Conservation (phyloP, 1,140 invertebrate genomes). For the Musca vetustissima region DNA sequence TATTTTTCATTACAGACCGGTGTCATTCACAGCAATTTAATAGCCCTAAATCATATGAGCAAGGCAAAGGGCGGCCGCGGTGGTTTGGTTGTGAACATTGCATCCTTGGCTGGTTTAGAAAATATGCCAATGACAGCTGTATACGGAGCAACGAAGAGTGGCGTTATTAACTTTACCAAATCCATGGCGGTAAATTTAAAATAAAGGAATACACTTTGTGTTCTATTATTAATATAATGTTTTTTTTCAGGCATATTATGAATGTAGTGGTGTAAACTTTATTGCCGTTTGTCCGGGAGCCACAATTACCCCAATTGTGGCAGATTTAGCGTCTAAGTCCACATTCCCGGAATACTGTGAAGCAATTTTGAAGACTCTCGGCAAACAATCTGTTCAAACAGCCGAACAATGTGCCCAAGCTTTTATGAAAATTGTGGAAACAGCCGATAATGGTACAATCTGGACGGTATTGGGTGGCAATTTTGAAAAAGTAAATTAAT, state of each 20-base stretch:
- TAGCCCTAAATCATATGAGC: slow-evolving; percentile 51
- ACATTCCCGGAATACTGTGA: too few relatives aligned
- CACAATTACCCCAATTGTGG: slow-evolving; percentile 38
- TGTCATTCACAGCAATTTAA: slow-evolving; percentile 19
- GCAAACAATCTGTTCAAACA: slow-evolving; percentile 34
- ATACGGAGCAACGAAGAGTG: slow-evolving; percentile 55
- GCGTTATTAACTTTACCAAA: slow-evolving; percentile 53
- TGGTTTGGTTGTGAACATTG: slow-evolving; percentile 63
- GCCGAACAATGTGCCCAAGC: slow-evolving; percentile 14
- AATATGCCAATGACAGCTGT: slow-evolving; percentile 39
- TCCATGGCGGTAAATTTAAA: slow-evolving; percentile 29
- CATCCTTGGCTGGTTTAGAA: slow-evolving; percentile 60
- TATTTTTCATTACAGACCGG: neutral
- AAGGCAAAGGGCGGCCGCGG: slow-evolving; percentile 60
- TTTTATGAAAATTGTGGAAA: slow-evolving; percentile 17
- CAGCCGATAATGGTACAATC: slow-evolving; percentile 24
- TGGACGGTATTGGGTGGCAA: too few relatives aligned
- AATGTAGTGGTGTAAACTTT: slow-evolving; percentile 36
- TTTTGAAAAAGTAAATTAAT: too few relatives aligned
- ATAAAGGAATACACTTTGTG: too few relatives aligned
- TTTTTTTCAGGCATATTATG: slow-evolving; percentile 32
- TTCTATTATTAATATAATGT: too few relatives aligned
- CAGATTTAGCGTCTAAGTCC: slow-evolving; percentile 23
- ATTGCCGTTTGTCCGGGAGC: slow-evolving; percentile 48
- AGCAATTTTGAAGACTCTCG: too few relatives aligned